Evolutionary conservation across 2,888 invertebrate species (phyloP).

Genomic region (Scaptomyza flava): DNA sequence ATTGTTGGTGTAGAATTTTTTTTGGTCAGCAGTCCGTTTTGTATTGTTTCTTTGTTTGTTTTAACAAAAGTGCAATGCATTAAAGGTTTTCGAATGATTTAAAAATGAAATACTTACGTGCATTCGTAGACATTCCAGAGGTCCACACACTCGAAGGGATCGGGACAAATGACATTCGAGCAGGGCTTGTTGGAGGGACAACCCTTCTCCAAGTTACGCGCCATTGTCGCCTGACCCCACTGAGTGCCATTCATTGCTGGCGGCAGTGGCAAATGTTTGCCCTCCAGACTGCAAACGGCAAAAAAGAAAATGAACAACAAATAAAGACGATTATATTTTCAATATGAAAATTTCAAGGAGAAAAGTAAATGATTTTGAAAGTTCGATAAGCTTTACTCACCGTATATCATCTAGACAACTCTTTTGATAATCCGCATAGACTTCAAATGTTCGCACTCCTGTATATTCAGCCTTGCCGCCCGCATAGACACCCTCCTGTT

Average conservation of each 20-base stretch:
- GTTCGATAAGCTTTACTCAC: conserved; percentile 58
- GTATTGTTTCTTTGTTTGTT: conserved; percentile 29
- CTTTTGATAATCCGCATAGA: conserved; percentile 97
- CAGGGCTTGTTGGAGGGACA: conserved; percentile 98
- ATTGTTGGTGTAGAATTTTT: neutral
- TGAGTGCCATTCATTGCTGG: conserved; percentile 98
- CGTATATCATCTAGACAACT: conserved; percentile 89
- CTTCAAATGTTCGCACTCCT: conserved; percentile 96
- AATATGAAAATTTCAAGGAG: neutral
- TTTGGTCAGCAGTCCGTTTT: conserved; percentile 53
- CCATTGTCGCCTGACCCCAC: conserved; percentile 98
- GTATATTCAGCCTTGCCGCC: conserved; percentile 98
- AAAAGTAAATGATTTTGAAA: neutral
- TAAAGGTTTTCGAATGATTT: conserved; percentile 16
- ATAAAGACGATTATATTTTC: neutral
- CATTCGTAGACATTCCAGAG: conserved; percentile 99
- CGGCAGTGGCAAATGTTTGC: conserved; percentile 96
- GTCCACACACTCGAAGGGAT: conserved; percentile 97
- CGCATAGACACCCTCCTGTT: conserved; percentile 97
- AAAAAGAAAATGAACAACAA: neutral
- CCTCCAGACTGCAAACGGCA: conserved; percentile 89
- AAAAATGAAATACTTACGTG: conserved; percentile 92
- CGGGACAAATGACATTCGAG: conserved; percentile 96
- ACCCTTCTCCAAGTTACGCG: conserved; percentile 94
- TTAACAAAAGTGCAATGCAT: conserved; percentile 57